phyloP scores from a whole-genome alignment of 2,797 vertebrate genomes.

The Cuculus canorus region DNA sequence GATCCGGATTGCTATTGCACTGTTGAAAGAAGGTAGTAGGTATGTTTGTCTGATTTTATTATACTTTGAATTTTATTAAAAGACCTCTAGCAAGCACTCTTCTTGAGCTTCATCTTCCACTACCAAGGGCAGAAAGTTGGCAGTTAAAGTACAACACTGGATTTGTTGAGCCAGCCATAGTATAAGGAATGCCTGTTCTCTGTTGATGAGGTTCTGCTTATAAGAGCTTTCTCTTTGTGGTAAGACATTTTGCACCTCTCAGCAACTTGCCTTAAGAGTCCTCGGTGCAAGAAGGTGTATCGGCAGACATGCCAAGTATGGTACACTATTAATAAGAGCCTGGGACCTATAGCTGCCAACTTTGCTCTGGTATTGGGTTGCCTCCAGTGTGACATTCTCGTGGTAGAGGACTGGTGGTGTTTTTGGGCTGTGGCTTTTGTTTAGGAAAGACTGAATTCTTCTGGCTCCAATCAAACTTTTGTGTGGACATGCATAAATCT shows the following conservation, averaged over 20 bases:
- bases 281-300: background rate
- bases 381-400: background rate
- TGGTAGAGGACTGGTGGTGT: background rate
- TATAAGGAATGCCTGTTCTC: background rate
- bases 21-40: constrained; percentile 95
- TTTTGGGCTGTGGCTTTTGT: background rate
- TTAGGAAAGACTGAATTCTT: background rate
- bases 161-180: background rate
- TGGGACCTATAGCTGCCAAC: background rate
- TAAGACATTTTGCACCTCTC: background rate
- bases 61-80: background rate
- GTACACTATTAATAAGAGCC: background rate
- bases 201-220: background rate
- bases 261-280: background rate
- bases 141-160: background rate
- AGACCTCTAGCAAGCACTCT: background rate
- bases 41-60: constrained; percentile 63
- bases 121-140: background rate
- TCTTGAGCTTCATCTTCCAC: background rate
- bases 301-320: background rate
- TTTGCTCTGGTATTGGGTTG: background rate
- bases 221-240: background rate
- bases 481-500: background rate
- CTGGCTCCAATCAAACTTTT: background rate
- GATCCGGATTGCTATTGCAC: constrained; percentile 88